Evolutionary conservation across 2,113 vertebrate species (phyloP).

Genomic region (Platysteira castanea): DNA sequence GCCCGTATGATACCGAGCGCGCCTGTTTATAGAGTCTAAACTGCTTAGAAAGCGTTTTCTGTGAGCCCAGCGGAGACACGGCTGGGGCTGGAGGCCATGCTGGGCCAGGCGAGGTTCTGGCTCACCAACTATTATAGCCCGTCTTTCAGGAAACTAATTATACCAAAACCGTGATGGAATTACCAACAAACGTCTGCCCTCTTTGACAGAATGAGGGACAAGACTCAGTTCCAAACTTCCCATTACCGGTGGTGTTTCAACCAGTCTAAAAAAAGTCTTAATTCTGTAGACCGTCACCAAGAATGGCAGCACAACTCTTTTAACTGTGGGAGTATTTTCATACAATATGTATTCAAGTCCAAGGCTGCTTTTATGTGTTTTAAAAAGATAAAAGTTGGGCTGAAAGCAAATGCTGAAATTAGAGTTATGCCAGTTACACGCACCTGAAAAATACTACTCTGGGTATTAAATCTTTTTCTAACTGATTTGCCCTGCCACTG

Average conservation of each 20-base stretch:
- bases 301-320: fast-evolving
- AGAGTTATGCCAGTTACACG: not conserved
- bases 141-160: not conserved
- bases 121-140: fast-evolving
- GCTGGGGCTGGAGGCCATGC: not conserved
- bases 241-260: not conserved
- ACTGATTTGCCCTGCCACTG: not conserved
- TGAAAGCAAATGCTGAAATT: not conserved
- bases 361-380: not conserved
- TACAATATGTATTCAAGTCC: fast-evolving
- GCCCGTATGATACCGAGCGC: not conserved
- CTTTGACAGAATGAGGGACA: not conserved
- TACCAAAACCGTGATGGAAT: fast-evolving
- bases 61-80: not conserved
- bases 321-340: fast-evolving
- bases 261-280: not conserved
- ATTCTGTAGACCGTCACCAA: fast-evolving
- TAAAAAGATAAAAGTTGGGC: not conserved
- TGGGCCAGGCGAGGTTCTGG: no score
- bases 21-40: not conserved
- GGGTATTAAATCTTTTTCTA: not conserved
- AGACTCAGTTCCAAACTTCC: not conserved
- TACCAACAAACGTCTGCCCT: not conserved
- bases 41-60: not conserved
- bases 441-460: not conserved